Base-by-base conservation (phyloP, 1,140 invertebrate species). In the Neomicropteryx cornuta region DNA sequence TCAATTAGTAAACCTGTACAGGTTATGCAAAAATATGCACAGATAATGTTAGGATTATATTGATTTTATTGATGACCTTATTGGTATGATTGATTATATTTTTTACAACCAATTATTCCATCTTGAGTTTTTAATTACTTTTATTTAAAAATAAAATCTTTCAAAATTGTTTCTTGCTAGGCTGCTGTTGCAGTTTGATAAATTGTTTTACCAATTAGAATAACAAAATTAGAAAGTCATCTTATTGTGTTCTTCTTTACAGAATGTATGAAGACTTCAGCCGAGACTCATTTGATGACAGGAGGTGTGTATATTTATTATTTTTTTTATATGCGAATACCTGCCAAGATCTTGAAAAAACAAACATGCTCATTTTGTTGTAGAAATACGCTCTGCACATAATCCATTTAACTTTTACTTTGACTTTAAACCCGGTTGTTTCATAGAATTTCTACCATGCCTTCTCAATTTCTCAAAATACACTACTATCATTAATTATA, bases 201-300 rank as follows among this genome's bases (percentile, higher is more conserved):
- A 14, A 13, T 17, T 11, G 17, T 18, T 34, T 36, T 23, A 4
- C 11, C 10, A 21, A 21, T n/a, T n/a, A n/a, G n/a, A n/a, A n/a
- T n/a, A n/a, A n/a, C n/a, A n/a, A n/a, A n/a, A n/a, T 28, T n/a
- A 2, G 16, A 28, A 28, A 28, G n/a, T n/a, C 2, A 4, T 28
- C 3, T 32, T 18, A 32, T 11, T 11, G 2, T 16, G 31, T 39
- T 41, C 55, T 42, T 43, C 46, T 35, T 56, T 62, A 55, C 55
- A 75, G 78, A 51, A 77, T 83, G 67, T 87, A 83, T 68, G 83
- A 87, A 70, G 83, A 86, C 69, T 86, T 85, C 56, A 86, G 81
- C 61, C 71, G 83, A 46, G 83, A 86, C 65, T 81, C 81, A 28
- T 86, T 86, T 66, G 83, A 87, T 67, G 82, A 87, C 51, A 77